phyloP scores from a whole-genome alignment of 2,888 invertebrate species.

The Acanthosepion esculentum region DNA sequence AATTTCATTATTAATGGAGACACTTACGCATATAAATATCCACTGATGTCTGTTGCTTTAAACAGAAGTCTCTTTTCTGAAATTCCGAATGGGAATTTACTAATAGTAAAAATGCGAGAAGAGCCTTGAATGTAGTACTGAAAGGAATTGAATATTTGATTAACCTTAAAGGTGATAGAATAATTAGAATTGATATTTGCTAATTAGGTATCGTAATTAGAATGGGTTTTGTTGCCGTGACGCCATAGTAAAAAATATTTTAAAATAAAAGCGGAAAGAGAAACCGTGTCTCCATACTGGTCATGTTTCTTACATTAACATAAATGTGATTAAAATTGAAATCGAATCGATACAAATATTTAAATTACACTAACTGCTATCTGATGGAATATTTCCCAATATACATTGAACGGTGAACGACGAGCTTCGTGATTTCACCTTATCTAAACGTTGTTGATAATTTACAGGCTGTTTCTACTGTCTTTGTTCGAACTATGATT shows the following conservation, averaged over 20 bases:
- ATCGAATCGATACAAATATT: not conserved
- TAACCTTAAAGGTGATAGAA: not conserved
- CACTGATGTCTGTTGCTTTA: too few species aligned
- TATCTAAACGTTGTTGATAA: too few species aligned
- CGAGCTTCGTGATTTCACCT: too few species aligned
- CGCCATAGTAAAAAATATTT: not conserved
- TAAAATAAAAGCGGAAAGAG: not conserved
- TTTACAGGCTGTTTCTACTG: too few species aligned
- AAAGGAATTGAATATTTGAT: not conserved
- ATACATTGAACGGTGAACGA: not conserved
- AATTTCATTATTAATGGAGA: not conserved
- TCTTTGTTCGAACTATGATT: too few species aligned
- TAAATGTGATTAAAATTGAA: not conserved
- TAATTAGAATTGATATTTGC: not conserved
- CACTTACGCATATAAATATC: not conserved
- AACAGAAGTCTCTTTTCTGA: not conserved
- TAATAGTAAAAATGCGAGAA: not conserved
- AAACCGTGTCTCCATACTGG: not conserved
- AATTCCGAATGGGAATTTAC: not conserved
- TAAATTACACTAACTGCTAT: not conserved
- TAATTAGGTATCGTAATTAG: not conserved
- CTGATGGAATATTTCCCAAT: not conserved
- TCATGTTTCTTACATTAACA: not conserved
- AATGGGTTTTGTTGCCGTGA: not conserved
- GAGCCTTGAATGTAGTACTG: not conserved